Conservation (phyloP, 2,113 vertebrate genomes). For the Microtus ochrogaster region DNA sequence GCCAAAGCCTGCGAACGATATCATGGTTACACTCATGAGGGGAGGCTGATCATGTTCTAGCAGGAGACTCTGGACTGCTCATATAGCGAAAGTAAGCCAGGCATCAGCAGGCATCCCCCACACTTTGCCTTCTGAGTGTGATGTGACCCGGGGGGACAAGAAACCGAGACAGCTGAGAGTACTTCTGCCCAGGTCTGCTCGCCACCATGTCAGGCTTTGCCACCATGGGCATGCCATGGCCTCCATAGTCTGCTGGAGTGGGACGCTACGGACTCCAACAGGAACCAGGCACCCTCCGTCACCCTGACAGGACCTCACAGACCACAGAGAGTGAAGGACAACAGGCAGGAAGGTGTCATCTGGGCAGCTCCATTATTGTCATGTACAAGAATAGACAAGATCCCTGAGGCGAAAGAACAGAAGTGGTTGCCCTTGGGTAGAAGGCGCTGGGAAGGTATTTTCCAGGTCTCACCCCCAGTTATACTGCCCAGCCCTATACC, state of each 20-base stretch:
- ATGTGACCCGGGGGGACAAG: background rate
- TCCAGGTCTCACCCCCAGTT: background rate
- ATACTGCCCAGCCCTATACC: background rate
- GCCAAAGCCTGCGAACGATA: background rate
- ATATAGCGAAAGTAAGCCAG: background rate
- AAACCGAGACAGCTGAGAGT: background rate
- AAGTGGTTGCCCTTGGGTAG: background rate
- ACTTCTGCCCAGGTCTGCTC: fast-evolving
- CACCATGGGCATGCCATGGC: too few relatives aligned
- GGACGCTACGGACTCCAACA: background rate
- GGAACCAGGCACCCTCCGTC: fast-evolving
- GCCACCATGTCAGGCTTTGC: background rate
- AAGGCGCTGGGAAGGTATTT: background rate
- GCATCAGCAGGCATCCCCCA: background rate
- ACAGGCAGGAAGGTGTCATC: background rate
- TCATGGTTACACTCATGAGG: background rate
- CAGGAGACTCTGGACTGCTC: background rate
- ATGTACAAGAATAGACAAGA: background rate
- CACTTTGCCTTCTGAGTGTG: background rate
- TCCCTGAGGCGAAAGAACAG: background rate
- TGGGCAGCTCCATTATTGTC: too few relatives aligned
- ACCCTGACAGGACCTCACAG: background rate
- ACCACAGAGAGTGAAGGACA: fast-evolving
- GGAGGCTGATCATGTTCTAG: background rate
- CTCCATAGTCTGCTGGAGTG: too few relatives aligned